Evolutionary conservation across 1,140 invertebrate species (phyloP).

Genomic region (Cepaea nemoralis): DNA sequence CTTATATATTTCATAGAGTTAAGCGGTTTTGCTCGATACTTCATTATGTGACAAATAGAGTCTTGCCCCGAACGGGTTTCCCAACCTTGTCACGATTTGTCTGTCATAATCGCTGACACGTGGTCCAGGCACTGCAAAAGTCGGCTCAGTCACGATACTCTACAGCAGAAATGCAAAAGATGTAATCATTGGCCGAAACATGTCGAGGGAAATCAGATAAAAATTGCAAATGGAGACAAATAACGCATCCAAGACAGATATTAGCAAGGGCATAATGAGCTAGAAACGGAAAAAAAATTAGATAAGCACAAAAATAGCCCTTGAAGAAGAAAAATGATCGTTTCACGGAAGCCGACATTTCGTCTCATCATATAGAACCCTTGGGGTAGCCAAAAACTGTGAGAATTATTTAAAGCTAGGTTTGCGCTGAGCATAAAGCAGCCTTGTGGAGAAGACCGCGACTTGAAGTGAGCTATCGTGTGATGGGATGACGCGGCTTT

Average conservation of each 20-base stretch:
- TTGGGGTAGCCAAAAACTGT: not conserved
- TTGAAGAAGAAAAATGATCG: constrained; percentile 27
- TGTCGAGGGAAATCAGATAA: constrained; percentile 23
- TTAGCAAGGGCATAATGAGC: constrained; percentile 30
- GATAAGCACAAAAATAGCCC: not conserved
- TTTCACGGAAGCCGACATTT: constrained; percentile 2
- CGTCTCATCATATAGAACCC: not conserved
- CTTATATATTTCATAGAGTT: too few species aligned
- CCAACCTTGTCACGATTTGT: not conserved
- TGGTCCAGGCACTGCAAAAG: not conserved
- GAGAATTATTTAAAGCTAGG: not conserved
- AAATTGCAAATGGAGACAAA: constrained; percentile 33
- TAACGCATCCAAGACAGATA: constrained; percentile 23
- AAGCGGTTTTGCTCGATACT: too few species aligned
- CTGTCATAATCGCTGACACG: constrained; percentile 12
- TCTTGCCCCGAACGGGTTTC: not conserved
- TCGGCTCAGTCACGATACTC: not conserved
- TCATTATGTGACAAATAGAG: not conserved
- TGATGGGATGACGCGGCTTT: not conserved
- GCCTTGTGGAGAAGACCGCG: not conserved
- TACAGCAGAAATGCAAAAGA: not conserved
- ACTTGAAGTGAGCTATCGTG: not conserved
- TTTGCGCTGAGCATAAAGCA: not conserved
- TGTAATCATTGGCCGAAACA: constrained; percentile 17
- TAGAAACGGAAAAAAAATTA: constrained; percentile 31